Evolutionary conservation across 1,140 invertebrate species (phyloP), one percentile per base, ranked within the genome.

Genomic region (Micrasema minimum): DNA sequence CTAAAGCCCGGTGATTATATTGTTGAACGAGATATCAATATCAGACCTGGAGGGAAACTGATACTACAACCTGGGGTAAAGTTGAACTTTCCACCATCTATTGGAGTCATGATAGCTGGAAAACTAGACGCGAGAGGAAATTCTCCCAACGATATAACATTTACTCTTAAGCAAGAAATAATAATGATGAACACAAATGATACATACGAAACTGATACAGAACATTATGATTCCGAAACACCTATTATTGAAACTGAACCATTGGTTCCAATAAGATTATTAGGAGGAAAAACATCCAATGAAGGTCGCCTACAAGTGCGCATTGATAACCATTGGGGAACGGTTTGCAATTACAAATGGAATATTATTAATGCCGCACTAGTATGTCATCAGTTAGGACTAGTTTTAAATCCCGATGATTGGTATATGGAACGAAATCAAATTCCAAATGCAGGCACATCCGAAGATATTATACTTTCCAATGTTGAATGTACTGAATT

Each of bases 291-390:
- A 66, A 91, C 89, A 0, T 85, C 84, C 23, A 86, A 89, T 46
- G 94, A 96, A 85, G 94, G 94, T 18, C 85, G 93, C 72, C 79
- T 96, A 22, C 93, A 96, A 85, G 87, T 95, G 0, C 87, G 90
- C 76, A 85, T 98, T 6, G 89, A 92, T 70, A 88, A 91, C 14
- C 90, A 90, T 81, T 99, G 98, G 97, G 97, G 97, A 51, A 98
- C 96, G 0, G 94, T 99, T 3, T 99, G 98, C 78, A 95, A 96
- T 84, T 94, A 99, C 79, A 93, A 92, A 23, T 99, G 97, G 96
- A 97, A 90, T 50, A 91, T 95, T n/a, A 86, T 90, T 48, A 92
- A 96, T 76, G 96, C 98, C 2, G 92, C 95, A 0, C 81, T 99
- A 18, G 96, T 95, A 0, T 99, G 98, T 79, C 94, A 98, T 83